Conservation (phyloP, 2,888 invertebrate species). For the Aromia moschata region DNA sequence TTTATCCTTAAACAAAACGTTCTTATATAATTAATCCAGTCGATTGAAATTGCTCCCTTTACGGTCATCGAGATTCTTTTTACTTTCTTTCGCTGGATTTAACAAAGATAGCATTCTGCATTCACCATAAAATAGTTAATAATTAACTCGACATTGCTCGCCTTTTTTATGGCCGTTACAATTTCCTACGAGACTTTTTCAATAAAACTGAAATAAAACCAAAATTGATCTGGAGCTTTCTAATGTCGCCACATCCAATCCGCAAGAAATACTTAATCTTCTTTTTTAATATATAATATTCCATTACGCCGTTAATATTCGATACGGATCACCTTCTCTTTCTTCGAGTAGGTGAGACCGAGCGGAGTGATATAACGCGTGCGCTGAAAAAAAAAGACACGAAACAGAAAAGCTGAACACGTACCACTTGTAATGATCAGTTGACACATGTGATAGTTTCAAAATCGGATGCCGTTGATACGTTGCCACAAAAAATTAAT, state of each 20-base stretch:
- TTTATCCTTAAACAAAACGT: too few relatives aligned
- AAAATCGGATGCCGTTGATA: not conserved
- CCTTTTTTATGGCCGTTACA: slow-evolving; percentile 9
- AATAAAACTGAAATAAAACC: slow-evolving; percentile 19
- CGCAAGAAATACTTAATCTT: slow-evolving; percentile 37
- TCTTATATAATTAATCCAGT: not conserved
- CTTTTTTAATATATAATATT: slow-evolving; percentile 26
- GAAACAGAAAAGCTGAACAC: slow-evolving; percentile 11
- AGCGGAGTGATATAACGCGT: slow-evolving; percentile 22
- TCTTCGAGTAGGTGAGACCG: slow-evolving; percentile 16
- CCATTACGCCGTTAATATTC: slow-evolving; percentile 10
- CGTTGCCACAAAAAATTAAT: too few relatives aligned
- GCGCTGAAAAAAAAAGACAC: slow-evolving; percentile 4
- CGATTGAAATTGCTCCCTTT: slow-evolving; percentile 4
- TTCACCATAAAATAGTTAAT: slow-evolving; percentile 15
- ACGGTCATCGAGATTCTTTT: not conserved
- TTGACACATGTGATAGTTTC: slow-evolving; percentile 4
- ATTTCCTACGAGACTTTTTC: slow-evolving; percentile 20
- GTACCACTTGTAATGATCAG: not conserved
- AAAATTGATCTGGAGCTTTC: slow-evolving; percentile 39
- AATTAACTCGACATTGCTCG: slow-evolving; percentile 8
- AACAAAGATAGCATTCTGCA: slow-evolving; percentile 12
- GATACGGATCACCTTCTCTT: slow-evolving; percentile 26
- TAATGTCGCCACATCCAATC: slow-evolving; percentile 40
- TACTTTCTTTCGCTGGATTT: slow-evolving; percentile 20